Evolutionary conservation across 1,140 invertebrate genomes (phyloP).

Genomic region (Theocolax elegans): DNA sequence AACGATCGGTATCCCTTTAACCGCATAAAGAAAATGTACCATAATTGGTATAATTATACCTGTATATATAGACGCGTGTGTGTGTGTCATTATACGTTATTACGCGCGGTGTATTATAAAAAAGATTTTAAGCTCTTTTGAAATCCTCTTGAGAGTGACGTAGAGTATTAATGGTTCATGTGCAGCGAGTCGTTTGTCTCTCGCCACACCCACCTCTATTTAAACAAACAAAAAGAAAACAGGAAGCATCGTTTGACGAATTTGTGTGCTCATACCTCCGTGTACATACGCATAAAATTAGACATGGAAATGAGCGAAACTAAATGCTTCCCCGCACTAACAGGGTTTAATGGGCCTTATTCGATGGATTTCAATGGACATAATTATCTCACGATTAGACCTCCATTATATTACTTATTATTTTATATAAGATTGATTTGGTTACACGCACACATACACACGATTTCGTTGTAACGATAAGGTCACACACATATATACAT

Average conservation of each 20-base stretch:
- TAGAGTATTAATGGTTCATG: not conserved
- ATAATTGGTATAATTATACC: no score
- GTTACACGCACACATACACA: no score
- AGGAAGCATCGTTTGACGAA: constrained; percentile 17
- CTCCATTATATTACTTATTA: constrained; percentile 27
- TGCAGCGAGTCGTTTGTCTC: constrained; percentile 1
- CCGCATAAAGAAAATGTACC: no score
- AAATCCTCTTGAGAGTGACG: constrained; percentile 1
- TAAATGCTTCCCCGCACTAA: constrained; percentile 27
- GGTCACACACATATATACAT: not conserved
- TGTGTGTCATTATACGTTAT: not conserved
- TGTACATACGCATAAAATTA: no score
- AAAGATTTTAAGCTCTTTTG: not conserved
- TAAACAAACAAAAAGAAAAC: constrained; percentile 32
- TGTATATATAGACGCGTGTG: no score
- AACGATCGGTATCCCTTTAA: no score
- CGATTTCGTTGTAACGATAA: no score
- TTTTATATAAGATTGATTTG: constrained; percentile 18
- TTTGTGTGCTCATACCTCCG: not conserved
- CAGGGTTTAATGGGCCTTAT: not conserved
- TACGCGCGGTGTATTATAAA: no score
- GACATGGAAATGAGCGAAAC: constrained; percentile 33
- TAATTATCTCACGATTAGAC: constrained; percentile 23
- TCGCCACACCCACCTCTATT: not conserved
- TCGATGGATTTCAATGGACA: not conserved